These are phyloP conservation scores for Brachionus rubens DNA, from an alignment of 1,140 invertebrate genomes.

Conservation along the genomic window DNA sequence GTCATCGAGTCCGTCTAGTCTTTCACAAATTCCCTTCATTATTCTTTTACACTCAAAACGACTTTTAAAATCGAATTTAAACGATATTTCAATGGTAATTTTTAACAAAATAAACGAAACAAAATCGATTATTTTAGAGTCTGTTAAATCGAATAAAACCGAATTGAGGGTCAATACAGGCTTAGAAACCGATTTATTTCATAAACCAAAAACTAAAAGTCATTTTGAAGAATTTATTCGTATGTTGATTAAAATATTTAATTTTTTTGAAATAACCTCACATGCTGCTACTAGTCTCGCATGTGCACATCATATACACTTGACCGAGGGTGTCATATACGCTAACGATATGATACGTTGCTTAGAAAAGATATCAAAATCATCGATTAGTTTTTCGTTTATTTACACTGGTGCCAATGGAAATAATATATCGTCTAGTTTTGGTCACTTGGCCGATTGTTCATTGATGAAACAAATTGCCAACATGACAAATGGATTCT, in stretches of 20 bases:
- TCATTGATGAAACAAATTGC: constrained; percentile 24
- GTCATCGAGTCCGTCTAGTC: neutral
- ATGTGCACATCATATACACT: constrained; percentile 2
- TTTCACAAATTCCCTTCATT: neutral
- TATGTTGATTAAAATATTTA: neutral
- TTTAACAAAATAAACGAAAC: constrained; percentile 31
- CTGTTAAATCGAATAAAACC: neutral
- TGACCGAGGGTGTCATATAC: constrained; percentile 27
- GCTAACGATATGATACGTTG: neutral
- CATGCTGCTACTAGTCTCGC: neutral
- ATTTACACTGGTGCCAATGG: constrained; percentile 13
- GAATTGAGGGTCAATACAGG: neutral
- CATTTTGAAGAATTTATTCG: constrained; percentile 12
- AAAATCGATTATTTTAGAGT: constrained; percentile 6
- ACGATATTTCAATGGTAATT: neutral
- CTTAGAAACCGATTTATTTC: neutral
- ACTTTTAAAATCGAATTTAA: constrained; percentile 28
- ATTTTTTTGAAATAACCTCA: constrained; percentile 14
- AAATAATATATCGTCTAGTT: constrained; percentile 4
- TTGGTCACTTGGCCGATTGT: constrained; percentile 36
- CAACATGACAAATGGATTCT: constrained; percentile 30
- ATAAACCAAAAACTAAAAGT: neutral
- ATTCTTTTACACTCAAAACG: constrained; percentile 20
- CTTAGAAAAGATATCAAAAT: constrained; percentile 39
- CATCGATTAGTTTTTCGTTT: constrained; percentile 37